Conservation (phyloP, 2,113 vertebrate genomes). For the Bostrychus sinensis region DNA sequence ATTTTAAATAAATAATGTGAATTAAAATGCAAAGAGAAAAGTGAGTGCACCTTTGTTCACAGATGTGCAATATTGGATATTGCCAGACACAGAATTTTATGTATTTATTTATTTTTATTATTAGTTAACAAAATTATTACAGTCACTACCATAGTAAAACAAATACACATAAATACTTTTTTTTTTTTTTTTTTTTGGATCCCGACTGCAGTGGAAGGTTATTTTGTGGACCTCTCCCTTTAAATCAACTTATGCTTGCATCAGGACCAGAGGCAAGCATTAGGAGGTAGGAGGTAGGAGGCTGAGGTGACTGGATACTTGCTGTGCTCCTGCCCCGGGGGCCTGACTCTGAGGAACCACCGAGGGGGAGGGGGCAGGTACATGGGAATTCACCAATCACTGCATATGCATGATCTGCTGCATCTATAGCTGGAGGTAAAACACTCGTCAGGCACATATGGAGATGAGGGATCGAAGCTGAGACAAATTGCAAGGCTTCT, state of each 20-base stretch:
- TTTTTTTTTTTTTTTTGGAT: too few species aligned
- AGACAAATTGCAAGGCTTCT: slow-evolving; percentile 26
- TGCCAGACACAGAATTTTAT: too few species aligned
- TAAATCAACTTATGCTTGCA: background rate
- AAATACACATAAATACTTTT: too few species aligned
- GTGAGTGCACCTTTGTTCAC: too few species aligned
- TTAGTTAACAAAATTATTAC: too few species aligned
- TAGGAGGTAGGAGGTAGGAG: slow-evolving; percentile 5
- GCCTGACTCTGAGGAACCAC: slow-evolving; percentile 49
- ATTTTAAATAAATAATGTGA: too few species aligned
- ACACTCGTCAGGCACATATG: slow-evolving; percentile 27
- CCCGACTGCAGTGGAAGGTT: too few species aligned
- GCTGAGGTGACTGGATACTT: slow-evolving; percentile 42
- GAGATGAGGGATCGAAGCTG: slow-evolving; percentile 21
- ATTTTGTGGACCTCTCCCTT: too few species aligned
- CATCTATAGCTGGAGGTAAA: slow-evolving; percentile 46
- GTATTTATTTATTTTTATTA: too few species aligned
- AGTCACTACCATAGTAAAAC: too few species aligned
- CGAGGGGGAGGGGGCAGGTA: slow-evolving; percentile 68
- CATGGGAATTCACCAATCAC: slow-evolving; percentile 68
- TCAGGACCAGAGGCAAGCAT: background rate
- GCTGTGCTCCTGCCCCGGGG: slow-evolving; percentile 54
- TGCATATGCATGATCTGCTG: slow-evolving; percentile 64
- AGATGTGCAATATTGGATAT: too few species aligned
- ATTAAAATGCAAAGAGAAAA: too few species aligned